Percentiles rank a stretch among this genome's conserved stretches.
Evolutionary conservation across 2,888 invertebrate genomes (phyloP).

Genomic region (Apantesis nais): DNA sequence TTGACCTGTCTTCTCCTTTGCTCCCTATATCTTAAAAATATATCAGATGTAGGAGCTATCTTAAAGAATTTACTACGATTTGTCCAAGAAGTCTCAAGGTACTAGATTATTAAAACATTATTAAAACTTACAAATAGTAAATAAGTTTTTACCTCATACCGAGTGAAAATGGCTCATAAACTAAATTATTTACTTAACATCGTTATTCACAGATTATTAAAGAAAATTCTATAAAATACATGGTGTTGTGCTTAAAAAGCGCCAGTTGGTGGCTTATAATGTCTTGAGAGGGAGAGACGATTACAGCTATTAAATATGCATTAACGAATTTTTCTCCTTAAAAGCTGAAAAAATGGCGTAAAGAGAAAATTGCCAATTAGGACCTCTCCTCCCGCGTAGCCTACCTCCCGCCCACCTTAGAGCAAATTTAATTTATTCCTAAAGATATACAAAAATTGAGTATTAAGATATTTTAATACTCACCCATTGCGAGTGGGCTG

Average conservation of each 20-base stretch:
- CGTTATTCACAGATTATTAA: conserved; percentile 29
- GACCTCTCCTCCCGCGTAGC: conserved; percentile 45
- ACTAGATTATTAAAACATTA: no score
- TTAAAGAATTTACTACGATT: no score
- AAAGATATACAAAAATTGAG: conserved; percentile 79
- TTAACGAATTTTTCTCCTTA: conserved; percentile 85
- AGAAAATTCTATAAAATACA: conserved; percentile 37
- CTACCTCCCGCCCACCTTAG: conserved; percentile 51
- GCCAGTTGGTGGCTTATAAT: conserved; percentile 57
- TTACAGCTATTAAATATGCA: conserved; percentile 85
- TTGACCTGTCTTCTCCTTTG: no score
- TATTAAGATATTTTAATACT: conserved; percentile 67
- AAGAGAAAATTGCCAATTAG: conserved; percentile 85
- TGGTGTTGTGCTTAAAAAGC: conserved; percentile 52
- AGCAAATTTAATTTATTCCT: conserved; percentile 76
- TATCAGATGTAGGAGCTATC: no score
- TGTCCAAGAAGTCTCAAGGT: no score
- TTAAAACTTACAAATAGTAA: no score
- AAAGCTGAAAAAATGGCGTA: conserved; percentile 84
- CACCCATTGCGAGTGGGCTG: conserved; percentile 56
- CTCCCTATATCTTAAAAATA: no score
- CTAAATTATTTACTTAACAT: conserved; percentile 16
- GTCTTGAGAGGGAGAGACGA: conserved; percentile 73
- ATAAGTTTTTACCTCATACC: no score
- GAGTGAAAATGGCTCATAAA: background rate